Conservation (phyloP, 2,797 vertebrate genomes). For the Coreius guichenoti region DNA sequence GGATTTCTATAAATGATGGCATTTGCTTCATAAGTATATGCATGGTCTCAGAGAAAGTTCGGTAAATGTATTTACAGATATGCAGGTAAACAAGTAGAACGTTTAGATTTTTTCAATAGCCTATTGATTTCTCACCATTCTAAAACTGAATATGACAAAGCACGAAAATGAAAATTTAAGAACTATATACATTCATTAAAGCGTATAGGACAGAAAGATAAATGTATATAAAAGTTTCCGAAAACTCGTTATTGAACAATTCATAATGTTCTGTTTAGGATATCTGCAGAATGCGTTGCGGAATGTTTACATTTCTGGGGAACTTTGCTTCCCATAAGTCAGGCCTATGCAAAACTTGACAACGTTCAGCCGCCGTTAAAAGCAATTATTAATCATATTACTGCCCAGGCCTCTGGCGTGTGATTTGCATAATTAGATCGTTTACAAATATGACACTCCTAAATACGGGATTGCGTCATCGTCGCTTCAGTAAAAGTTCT, state of each 20-base stretch:
- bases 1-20: background rate
- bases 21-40: background rate
- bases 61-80: background rate
- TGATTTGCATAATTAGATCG: background rate
- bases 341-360: background rate
- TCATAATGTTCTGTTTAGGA: background rate
- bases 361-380: background rate
- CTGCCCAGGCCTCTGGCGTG: background rate
- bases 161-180: no score
- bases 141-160: background rate
- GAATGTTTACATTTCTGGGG: background rate
- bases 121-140: background rate
- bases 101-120: background rate
- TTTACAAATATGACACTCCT: background rate
- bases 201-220: background rate
- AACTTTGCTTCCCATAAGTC: no score
- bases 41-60: background rate
- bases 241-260: background rate
- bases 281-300: background rate
- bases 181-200: no score
- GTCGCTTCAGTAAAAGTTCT: background rate
- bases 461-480: background rate
- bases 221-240: background rate
- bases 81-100: background rate
- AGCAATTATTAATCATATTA: background rate